phyloP scores from a whole-genome alignment of 1,140 invertebrate species.

The Drosophila subobscura region DNA sequence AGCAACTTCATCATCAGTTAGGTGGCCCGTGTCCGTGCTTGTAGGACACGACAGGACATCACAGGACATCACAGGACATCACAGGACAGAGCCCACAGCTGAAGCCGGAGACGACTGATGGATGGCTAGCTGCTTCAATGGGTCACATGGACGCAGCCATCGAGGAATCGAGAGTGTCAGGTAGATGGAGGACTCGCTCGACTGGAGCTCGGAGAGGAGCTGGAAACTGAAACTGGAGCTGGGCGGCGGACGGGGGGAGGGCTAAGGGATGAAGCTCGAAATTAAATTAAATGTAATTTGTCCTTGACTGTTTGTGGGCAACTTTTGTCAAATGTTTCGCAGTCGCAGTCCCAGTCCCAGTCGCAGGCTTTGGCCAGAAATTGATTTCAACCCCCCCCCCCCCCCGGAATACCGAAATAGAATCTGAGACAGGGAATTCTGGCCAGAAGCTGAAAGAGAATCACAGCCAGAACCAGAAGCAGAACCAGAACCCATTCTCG shows the following conservation, averaged over 20 bases:
- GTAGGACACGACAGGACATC: conserved; percentile 11
- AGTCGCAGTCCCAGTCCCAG: neutral
- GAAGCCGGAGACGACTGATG: conserved; percentile 30
- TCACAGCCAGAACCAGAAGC: conserved; percentile 2
- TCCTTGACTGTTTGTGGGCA: conserved; percentile 59
- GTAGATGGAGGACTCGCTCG: conserved; percentile 11
- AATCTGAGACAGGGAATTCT: neutral
- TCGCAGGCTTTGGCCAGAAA: conserved; percentile 10
- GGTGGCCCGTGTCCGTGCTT: conserved; percentile 25
- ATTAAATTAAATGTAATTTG: conserved; percentile 81
- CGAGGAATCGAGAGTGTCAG: conserved; percentile 49
- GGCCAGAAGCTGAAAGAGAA: conserved; percentile 5
- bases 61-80: conserved; percentile 2
- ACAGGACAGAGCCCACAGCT: neutral
- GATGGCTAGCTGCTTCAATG: conserved; percentile 51
- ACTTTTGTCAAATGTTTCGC: conserved; percentile 57
- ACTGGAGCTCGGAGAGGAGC: neutral
- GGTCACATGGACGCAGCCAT: conserved; percentile 24
- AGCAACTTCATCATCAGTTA: conserved; percentile 70
- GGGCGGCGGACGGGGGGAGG: too few relatives aligned
- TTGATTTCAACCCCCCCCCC: conserved; percentile 19
- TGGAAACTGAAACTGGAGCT: neutral
- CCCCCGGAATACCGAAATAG: neutral
- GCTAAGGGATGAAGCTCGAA: conserved; percentile 21
- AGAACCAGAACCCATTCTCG: conserved; percentile 6